A percentile compares a stretch with the other conserved stretches of the same genome.
phyloP scores from a whole-genome alignment of 1,140 invertebrate genomes.

The Cephus cinctus region DNA sequence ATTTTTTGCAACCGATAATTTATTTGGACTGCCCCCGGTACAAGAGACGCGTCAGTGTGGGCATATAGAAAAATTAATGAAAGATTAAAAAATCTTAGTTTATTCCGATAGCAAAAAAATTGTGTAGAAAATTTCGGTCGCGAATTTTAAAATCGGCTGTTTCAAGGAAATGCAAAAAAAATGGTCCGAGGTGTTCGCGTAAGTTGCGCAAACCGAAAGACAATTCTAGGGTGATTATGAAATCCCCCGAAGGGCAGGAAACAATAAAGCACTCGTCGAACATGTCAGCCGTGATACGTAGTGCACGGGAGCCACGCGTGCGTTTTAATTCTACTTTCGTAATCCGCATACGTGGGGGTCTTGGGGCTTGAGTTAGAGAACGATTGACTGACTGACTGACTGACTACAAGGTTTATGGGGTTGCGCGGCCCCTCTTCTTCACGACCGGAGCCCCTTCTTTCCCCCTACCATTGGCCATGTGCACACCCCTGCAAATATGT shows the following conservation, averaged over 20 bases:
- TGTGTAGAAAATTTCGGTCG: no score
- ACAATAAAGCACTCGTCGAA: slow-evolving; percentile 26
- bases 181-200: neutral
- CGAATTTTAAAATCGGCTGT: no score
- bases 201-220: slow-evolving; percentile 17
- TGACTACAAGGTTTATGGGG: slow-evolving; percentile 32
- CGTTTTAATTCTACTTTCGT: slow-evolving; percentile 41
- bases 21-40: no score
- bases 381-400: slow-evolving; percentile 45
- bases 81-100: no score
- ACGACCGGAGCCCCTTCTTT: slow-evolving; percentile 16
- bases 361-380: slow-evolving; percentile 17
- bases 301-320: slow-evolving; percentile 20
- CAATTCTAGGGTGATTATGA: slow-evolving; percentile 37
- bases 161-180: no score
- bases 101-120: no score
- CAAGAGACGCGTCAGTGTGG: no score
- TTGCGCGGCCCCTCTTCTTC: slow-evolving; percentile 24
- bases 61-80: no score
- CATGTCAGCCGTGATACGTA: slow-evolving; percentile 16
- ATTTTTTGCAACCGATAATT: no score
- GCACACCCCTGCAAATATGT: slow-evolving; percentile 36
- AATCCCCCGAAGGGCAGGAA: slow-evolving; percentile 26
- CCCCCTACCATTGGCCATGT: no score
- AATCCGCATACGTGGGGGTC: slow-evolving; percentile 15